Base-by-base conservation (phyloP, 2,797 vertebrate species). In the Premnoplex brunnescens region DNA sequence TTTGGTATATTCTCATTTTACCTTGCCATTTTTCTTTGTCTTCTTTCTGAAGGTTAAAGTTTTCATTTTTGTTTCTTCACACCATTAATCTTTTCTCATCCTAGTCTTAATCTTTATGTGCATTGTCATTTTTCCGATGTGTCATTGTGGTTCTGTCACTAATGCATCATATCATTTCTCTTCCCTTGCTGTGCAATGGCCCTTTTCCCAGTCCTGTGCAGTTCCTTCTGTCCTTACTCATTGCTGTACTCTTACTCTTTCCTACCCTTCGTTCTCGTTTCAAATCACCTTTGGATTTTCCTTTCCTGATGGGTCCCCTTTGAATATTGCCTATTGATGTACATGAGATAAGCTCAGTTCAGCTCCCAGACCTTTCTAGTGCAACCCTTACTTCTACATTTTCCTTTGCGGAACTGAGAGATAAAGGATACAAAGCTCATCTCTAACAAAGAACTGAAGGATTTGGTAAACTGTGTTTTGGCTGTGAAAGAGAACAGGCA, bases 341-440 rank as follows among this genome's bases (percentile, higher is more conserved):
- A 89, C 22, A 12, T 6, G 14, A 85, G 69, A 77, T 85, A 88
- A 93, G 81, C 78, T 95, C 93, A 87, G 94, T 80, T 95, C 79
- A 56, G 59, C 80, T 89, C 92, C 68, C 69, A 93, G 89, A 93
- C 78, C 63, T 85, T 94, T 95, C 69, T 92, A 95, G 83, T 37
- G n/a, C 88, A 77, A 73, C 72, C 93, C 55, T 39, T 44, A 46
- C 56, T 93, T 95, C 30, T 91, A 30, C 62, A 7, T 91, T 94
- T 94, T 89, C 46, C 80, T 94, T 94, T 93, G 81, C 94, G 94
- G 63, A 81, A 85, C 72, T 89, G 71, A 71, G 75, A 73, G 69
- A 49, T 89, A 79, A 72, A 68, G 72, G 84, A 36, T 84, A 85
- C 88, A 56, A 92, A 91, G 37, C 39, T 89, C 54, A 74, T 85